These are phyloP conservation scores for Stegostoma tigrinum DNA, from an alignment of 2,113 vertebrate genomes.

Conservation along the genomic window DNA sequence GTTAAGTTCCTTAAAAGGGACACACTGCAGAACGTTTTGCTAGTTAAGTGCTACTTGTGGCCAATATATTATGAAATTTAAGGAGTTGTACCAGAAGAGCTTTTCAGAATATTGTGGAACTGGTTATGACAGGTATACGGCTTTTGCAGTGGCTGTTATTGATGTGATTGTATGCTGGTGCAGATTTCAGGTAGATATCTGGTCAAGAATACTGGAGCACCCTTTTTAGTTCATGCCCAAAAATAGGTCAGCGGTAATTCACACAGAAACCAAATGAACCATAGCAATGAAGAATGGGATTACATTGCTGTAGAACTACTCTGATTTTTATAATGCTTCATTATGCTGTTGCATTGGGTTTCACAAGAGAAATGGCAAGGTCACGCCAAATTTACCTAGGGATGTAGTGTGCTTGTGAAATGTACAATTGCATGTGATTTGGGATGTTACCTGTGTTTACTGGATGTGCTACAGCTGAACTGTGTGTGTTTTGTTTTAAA, in stretches of 20 bases:
- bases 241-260: not conserved
- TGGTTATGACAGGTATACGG: not conserved
- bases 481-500: not conserved
- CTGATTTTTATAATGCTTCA: not conserved
- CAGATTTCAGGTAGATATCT: not conserved
- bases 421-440: not conserved
- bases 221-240: not conserved
- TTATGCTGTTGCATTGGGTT: not conserved
- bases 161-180: not conserved
- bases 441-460: not conserved
- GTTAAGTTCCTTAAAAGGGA: not conserved
- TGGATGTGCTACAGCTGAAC: not conserved
- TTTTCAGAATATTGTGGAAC: not conserved
- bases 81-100: not conserved
- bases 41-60: not conserved
- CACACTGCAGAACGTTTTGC: not conserved
- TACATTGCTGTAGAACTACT: not conserved
- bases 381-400: not conserved
- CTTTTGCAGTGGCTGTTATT: not conserved
- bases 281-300: not conserved
- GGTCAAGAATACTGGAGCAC: not conserved
- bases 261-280: not conserved
- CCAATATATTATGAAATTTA: not conserved
- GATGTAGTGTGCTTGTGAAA: not conserved
- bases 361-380: not conserved